Percentiles rank a stretch among this genome's conserved stretches.
Conservation (phyloP, 2,888 invertebrate genomes). For the Habrosyne pyritoides region DNA sequence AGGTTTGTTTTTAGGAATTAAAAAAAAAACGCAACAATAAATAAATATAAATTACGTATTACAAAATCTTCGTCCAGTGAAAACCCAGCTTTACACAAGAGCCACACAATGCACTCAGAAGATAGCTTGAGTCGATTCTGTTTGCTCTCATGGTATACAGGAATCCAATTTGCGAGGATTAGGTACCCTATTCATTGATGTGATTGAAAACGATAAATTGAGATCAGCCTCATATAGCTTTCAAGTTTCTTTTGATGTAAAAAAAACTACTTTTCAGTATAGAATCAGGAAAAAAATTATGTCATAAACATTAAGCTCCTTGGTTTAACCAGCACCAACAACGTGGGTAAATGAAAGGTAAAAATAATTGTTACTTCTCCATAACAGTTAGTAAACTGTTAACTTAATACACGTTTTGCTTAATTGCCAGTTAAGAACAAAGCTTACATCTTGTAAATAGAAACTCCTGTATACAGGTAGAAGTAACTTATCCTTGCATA, state of each 20-base stretch:
- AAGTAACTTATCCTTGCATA: background rate
- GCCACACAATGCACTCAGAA: constrained; percentile 29
- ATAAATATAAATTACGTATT: too few relatives aligned
- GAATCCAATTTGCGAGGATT: constrained; percentile 59
- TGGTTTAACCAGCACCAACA: background rate
- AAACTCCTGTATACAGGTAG: background rate
- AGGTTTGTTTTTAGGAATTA: too few relatives aligned
- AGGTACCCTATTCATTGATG: constrained; percentile 51
- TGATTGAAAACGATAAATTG: constrained; percentile 46
- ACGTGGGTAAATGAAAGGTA: background rate
- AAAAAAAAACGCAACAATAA: too few relatives aligned
- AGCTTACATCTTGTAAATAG: background rate
- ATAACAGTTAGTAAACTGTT: background rate
- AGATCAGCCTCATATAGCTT: constrained; percentile 10
- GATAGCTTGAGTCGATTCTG: constrained; percentile 42
- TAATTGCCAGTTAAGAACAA: background rate
- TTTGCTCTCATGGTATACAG: constrained; percentile 52
- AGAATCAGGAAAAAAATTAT: background rate
- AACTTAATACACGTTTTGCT: background rate
- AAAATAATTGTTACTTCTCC: background rate
- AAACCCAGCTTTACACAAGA: constrained; percentile 17
- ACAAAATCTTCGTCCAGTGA: background rate
- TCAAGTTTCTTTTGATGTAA: background rate
- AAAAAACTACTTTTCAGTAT: background rate
- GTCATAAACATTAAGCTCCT: too few relatives aligned